Percentiles rank a stretch among this genome's conserved stretches.
These are phyloP conservation scores for Eudyptes chrysolophus DNA, from an alignment of 2,113 vertebrate species.

Conservation along the genomic window DNA sequence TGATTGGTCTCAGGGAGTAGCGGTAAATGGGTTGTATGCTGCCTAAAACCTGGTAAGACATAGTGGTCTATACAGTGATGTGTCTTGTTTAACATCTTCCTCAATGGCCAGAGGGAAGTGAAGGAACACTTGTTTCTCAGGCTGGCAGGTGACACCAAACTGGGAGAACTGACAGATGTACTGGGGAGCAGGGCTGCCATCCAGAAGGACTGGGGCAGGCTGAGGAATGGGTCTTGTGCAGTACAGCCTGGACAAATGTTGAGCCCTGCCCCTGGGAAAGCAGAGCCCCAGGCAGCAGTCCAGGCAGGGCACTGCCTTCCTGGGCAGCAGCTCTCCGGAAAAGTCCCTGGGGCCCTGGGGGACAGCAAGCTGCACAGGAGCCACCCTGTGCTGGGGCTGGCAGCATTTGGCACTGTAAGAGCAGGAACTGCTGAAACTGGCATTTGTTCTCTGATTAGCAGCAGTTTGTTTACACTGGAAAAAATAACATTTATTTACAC, in stretches of 20 bases:
- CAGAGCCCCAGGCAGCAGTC: not conserved
- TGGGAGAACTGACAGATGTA: fast-evolving
- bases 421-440: not conserved
- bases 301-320: not conserved
- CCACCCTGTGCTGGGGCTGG: not conserved
- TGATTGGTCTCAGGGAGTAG: not conserved
- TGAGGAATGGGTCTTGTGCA: not conserved
- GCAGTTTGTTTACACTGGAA: not conserved
- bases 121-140: not conserved
- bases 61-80: fast-evolving
- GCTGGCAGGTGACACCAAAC: not conserved
- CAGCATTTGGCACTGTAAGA: not conserved
- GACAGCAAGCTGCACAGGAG: fast-evolving
- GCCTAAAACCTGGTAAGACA: not conserved
- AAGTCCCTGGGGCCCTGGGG: not conserved
- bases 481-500: not conserved
- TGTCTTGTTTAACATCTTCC: not conserved
- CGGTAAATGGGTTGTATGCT: fast-evolving
- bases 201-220: fast-evolving
- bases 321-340: not conserved
- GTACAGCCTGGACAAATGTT: not conserved
- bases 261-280: not conserved
- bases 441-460: not conserved
- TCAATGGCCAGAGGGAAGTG: fast-evolving
- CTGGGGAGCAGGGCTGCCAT: not conserved